phyloP scores from a whole-genome alignment of 2,113 vertebrate species.

The Bostrychus sinensis region DNA sequence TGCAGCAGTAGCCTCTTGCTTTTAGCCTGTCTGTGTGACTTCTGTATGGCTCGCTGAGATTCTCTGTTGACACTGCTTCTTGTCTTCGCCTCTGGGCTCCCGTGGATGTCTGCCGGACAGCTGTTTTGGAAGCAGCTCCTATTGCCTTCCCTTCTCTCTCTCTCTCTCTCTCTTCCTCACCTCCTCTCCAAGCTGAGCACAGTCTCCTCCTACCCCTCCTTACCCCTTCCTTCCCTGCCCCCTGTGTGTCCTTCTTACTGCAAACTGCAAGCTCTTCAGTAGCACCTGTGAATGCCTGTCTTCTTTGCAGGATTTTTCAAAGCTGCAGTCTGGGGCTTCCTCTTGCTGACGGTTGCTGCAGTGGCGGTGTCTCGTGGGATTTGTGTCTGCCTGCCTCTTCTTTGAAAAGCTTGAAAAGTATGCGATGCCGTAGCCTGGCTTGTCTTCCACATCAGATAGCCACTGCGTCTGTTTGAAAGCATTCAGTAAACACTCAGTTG shows the following conservation, averaged over 20 bases:
- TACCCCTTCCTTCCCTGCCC: slow-evolving; percentile 15
- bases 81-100: slow-evolving; percentile 61
- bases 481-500: slow-evolving; percentile 47
- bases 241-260: slow-evolving; percentile 35
- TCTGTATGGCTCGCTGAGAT: slow-evolving; percentile 56
- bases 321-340: slow-evolving; percentile 38
- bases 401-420: too few species aligned
- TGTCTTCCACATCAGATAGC: slow-evolving; percentile 57
- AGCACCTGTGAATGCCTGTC: slow-evolving; percentile 79
- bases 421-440: slow-evolving; percentile 26
- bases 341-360: slow-evolving; percentile 22
- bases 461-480: slow-evolving; percentile 38
- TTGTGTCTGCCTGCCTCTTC: slow-evolving; percentile 33
- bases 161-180: slow-evolving; percentile 7
- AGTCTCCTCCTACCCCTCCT: slow-evolving; percentile 72
- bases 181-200: too few species aligned
- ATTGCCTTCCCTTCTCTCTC: slow-evolving; percentile 52
- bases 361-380: slow-evolving; percentile 38
- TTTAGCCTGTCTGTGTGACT: slow-evolving; percentile 24
- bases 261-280: slow-evolving; percentile 31
- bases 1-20: slow-evolving; percentile 37
- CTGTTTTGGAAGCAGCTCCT: slow-evolving; percentile 79
- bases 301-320: slow-evolving; percentile 43
- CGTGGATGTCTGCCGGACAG: slow-evolving; percentile 79
- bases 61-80: slow-evolving; percentile 59